Evolutionary conservation across 2,888 invertebrate genomes (phyloP).

Genomic region (Coelinius sp.): DNA sequence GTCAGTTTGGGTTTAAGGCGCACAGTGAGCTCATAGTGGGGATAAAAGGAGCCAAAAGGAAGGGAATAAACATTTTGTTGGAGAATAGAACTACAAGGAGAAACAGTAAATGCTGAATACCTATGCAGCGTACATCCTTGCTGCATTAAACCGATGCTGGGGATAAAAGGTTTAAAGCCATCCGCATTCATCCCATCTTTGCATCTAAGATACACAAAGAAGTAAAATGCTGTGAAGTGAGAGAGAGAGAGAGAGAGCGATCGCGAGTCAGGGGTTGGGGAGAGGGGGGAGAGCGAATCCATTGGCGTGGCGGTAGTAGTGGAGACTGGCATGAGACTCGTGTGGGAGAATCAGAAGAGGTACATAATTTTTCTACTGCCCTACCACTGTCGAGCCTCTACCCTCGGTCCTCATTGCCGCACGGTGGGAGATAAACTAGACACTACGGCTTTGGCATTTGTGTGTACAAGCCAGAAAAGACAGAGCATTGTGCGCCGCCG

Average conservation of each 20-base stretch:
- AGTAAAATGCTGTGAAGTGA: conserved; percentile 9
- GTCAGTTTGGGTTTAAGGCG: neutral
- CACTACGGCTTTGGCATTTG: conserved; percentile 19
- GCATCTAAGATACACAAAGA: conserved; percentile 15
- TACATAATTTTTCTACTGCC: neutral
- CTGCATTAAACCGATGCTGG: neutral
- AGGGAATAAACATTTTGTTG: neutral
- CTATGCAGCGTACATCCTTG: conserved; percentile 16
- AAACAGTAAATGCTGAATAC: conserved; percentile 6
- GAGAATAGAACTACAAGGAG: conserved; percentile 6
- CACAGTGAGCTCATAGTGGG: neutral
- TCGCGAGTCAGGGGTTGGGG: too few relatives aligned
- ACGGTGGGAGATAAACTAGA: conserved; percentile 46
- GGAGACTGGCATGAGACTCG: neutral
- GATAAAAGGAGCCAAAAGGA: neutral
- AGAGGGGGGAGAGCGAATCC: neutral
- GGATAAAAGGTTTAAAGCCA: conserved; percentile 16
- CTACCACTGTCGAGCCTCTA: neutral
- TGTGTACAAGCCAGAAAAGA: conserved; percentile 7
- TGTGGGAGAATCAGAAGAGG: neutral
- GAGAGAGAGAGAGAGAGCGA: too few relatives aligned
- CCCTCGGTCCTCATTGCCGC: conserved; percentile 32
- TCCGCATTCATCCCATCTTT: conserved; percentile 5
- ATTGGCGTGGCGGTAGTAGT: conserved; percentile 16
- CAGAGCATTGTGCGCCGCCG: conserved; percentile 29